Evolutionary conservation across 2,888 invertebrate genomes (phyloP), one percentile per base, ranked within the genome.

Genomic region (Cyrtodaria siliqua): DNA sequence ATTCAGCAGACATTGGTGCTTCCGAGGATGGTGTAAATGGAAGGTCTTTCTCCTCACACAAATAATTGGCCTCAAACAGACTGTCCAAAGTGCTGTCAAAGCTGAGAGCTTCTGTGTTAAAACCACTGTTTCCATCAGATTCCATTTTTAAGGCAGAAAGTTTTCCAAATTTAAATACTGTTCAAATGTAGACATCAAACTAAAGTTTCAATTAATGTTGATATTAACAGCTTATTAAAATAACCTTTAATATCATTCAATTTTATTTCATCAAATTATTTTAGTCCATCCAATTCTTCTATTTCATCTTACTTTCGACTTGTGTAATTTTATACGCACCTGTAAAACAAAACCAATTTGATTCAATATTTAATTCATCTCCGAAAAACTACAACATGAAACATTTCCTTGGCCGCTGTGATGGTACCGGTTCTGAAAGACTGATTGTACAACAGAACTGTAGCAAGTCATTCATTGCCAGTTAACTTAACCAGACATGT

Each of bases 1-100:
- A 26, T 50, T 60, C 59, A 49, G 75, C 56, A 33, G 75, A 64
- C 61, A 70, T 60, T 61, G 40, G 62, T 33, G 56, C 33, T 1
- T 42, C 59, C 2, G 67, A 50, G 18, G 52, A 42, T 18, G 50
- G 49, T 52, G 52, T 14, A 16, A 20, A 18, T 4, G 20, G 14
- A 14, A 18, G 20, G 8, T 16, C 23, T 20, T 3, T 20, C 52
- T 14, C 12, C 33, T 38, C 38, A 38, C 38, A 18, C 20, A 33
- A 2, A 40, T 12, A 75, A 49, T 70, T 61, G 24, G 53, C 69
- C 24, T 64, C 64, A n/a, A 75, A 16, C n/a, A 75, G 50, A 50
- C 75, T 66, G 18, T 75, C 75, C 60, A 75, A 26, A 12, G 69
- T 75, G 47, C 75, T 75, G 38, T 75, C 75, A 56, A 75, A 75